Percentiles rank a stretch among this genome's conserved stretches.
These are phyloP conservation scores for Rhingia campestris DNA, from an alignment of 2,888 invertebrate species.

Conservation along the genomic window DNA sequence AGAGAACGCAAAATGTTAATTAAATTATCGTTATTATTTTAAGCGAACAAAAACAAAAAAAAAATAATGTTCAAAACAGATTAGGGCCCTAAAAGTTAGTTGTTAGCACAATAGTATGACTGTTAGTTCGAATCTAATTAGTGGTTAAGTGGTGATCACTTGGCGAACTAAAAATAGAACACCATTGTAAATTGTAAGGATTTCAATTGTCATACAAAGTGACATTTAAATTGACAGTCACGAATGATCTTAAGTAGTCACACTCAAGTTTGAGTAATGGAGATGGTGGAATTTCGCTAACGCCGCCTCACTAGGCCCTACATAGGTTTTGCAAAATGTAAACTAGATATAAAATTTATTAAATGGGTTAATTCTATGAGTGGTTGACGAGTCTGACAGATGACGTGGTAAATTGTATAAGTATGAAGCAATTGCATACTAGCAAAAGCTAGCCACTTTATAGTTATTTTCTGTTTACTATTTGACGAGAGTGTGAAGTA, in stretches of 20 bases:
- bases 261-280: background rate
- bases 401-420: background rate
- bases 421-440: background rate
- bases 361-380: slow-evolving; percentile 29
- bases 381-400: slow-evolving; percentile 7
- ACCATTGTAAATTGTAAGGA: background rate
- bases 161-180: background rate
- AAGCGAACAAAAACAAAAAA: background rate
- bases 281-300: background rate
- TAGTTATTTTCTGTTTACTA: no score
- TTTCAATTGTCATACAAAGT: background rate
- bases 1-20: slow-evolving; percentile 2
- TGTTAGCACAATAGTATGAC: background rate
- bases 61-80: no score
- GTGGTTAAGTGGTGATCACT: slow-evolving; percentile 20
- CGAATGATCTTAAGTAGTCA: slow-evolving; percentile 11
- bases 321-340: background rate
- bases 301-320: background rate
- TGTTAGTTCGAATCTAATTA: slow-evolving; percentile 8
- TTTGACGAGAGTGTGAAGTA: no score
- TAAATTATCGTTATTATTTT: background rate
- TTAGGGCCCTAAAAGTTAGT: background rate
- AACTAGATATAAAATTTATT: background rate
- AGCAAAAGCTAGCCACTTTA: background rate
- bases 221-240: slow-evolving; percentile 12